phyloP scores from a whole-genome alignment of 2,113 vertebrate species.

The Sapayoa aenigma region DNA sequence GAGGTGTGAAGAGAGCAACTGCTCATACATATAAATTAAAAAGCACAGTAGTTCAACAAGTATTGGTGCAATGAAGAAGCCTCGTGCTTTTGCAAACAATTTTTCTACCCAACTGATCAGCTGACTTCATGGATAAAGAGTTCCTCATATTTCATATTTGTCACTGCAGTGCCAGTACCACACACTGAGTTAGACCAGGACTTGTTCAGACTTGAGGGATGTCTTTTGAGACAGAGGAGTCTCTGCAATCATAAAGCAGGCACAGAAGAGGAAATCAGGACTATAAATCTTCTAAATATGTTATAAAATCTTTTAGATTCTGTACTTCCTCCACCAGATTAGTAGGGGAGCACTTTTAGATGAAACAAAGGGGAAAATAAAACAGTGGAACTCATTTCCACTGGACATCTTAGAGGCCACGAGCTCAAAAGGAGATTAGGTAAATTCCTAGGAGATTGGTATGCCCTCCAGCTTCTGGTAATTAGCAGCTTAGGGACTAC shows the following conservation, averaged over 20 bases:
- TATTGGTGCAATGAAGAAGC: not conserved
- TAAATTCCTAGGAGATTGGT: slow-evolving; percentile 11
- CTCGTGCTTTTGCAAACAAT: not conserved
- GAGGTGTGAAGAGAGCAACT: not conserved
- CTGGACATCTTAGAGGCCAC: not conserved
- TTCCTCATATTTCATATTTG: not conserved
- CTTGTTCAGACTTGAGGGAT: not conserved
- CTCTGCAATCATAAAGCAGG: not conserved
- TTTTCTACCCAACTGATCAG: not conserved
- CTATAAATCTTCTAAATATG: not conserved
- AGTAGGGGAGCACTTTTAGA: not conserved
- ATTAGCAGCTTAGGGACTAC: slow-evolving; percentile 31
- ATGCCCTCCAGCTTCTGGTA: slow-evolving; percentile 8
- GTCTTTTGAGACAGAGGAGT: not conserved
- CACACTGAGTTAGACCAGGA: not conserved
- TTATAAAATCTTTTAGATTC: not conserved
- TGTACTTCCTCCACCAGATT: not conserved
- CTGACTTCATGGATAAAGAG: not conserved
- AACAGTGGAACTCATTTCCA: slow-evolving; percentile 9
- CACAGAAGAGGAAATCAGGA: not conserved
- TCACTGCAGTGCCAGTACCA: not conserved
- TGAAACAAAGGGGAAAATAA: not conserved
- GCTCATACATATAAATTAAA: not conserved
- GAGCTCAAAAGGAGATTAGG: slow-evolving; percentile 35
- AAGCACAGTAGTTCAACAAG: not conserved